Base-by-base conservation (phyloP, 1,140 invertebrate species). In the Drosophila albomicans region DNA sequence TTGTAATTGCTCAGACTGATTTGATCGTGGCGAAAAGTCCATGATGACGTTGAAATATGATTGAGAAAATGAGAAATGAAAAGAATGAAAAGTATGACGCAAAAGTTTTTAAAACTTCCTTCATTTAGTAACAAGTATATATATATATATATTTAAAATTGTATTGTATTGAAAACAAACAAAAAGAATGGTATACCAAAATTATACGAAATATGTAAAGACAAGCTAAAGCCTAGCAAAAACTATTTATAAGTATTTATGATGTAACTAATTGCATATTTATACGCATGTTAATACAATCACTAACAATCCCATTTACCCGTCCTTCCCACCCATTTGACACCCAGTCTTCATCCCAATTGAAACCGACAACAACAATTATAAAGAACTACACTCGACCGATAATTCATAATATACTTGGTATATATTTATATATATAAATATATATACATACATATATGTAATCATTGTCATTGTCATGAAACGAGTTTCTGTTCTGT, bases 1-100 rank as follows among this genome's bases (percentile, higher is more conserved):
- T 84, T 89, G 81, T 76, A 88, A 85, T 88, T 89, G 78, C 81
- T 88, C 81, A 89, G 85, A 89, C 85, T 88, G 85, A 89, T 88
- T 88, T 89, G 80, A 73, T 75, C 32, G 51, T 67, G 63, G 38
- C 20, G 20, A 25, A 1, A 13, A 54, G 45, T 54, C 46, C 63
- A 59, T 74, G 25, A 59, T 68, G 25, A 46, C 35, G 13, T 41
- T 38, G 35, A 32, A 49, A 56, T 25, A 41, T 35, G 28, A 41
- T 51, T 52, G 16, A 30, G 5, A 38, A 61, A 41, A 46, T 38
- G 8, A 38, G 10, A 20, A 32, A 28, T 38, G 0, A 41, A 28
- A 25, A 49, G 28, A 54, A 54, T 54, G 32, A 57, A 20, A 41
- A 57, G 54, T 57, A 41, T 57, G 54, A 57, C 35, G 64, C 65